These are phyloP conservation scores for Lottia gigantea DNA, from an alignment of 2,888 invertebrate species.

Conservation along the genomic window DNA sequence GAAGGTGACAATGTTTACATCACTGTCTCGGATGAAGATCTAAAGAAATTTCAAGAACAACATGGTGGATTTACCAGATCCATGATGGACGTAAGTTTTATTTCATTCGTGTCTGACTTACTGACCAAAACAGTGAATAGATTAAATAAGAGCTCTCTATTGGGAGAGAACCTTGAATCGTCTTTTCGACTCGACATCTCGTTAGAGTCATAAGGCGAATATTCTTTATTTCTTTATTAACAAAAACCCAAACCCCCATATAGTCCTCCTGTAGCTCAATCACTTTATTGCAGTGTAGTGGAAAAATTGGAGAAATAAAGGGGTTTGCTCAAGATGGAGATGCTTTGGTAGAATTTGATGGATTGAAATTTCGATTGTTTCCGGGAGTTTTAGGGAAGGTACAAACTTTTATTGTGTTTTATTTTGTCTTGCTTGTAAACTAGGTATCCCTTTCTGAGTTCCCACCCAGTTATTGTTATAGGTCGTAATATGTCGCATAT, in stretches of 20 bases:
- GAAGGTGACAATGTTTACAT: slow-evolving; percentile 24
- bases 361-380: slow-evolving; percentile 16
- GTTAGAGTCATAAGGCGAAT: too few species aligned
- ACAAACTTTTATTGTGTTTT: background rate
- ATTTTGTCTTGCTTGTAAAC: background rate
- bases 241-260: too few species aligned
- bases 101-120: background rate
- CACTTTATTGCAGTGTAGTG: slow-evolving; percentile 25
- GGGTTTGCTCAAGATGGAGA: slow-evolving; percentile 10
- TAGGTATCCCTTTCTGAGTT: too few species aligned
- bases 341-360: slow-evolving; percentile 21
- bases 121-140: too few species aligned
- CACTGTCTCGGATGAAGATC: slow-evolving; percentile 10
- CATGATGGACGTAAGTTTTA: slow-evolving; percentile 15
- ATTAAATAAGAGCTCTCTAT: too few species aligned
- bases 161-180: too few species aligned
- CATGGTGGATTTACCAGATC: slow-evolving; percentile 21
- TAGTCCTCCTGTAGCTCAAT: too few species aligned
- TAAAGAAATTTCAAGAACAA: slow-evolving; percentile 18
- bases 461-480: too few species aligned
- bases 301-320: slow-evolving; percentile 22
- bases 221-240: too few species aligned
- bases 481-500: too few species aligned
- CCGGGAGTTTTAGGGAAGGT: slow-evolving; percentile 23
- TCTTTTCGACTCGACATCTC: too few species aligned